Percentiles rank a stretch among this genome's conserved stretches.
phyloP scores from a whole-genome alignment of 2,888 invertebrate species.

The Drosophila koepferae region DNA sequence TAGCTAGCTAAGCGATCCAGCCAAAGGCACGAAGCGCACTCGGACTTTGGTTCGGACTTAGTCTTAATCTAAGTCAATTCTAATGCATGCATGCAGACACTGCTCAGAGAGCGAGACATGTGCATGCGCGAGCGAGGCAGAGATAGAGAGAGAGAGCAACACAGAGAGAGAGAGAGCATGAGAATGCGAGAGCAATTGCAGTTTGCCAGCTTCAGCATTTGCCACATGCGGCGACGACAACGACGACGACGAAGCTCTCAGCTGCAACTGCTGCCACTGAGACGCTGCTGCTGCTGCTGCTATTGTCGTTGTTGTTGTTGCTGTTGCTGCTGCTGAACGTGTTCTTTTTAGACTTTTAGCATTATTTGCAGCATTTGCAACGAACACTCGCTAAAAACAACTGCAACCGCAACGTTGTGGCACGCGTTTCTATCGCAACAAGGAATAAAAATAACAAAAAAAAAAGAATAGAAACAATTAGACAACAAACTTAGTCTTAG shows the following conservation, averaged over 20 bases:
- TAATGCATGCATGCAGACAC: slow-evolving; percentile 61
- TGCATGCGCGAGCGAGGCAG: slow-evolving; percentile 5
- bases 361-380: slow-evolving; percentile 84
- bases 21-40: slow-evolving; percentile 61
- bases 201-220: slow-evolving; percentile 66
- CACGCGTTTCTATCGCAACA: slow-evolving; percentile 83
- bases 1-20: slow-evolving; percentile 32
- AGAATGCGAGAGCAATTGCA: slow-evolving; percentile 37
- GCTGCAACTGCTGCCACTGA: slow-evolving; percentile 44
- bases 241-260: slow-evolving; percentile 46
- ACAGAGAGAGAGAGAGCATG: slow-evolving; percentile 13
- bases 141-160: slow-evolving; percentile 10
- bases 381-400: slow-evolving; percentile 85
- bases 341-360: slow-evolving; percentile 84
- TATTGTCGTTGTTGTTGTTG: slow-evolving; percentile 56
- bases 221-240: slow-evolving; percentile 68
- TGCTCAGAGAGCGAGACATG: slow-evolving; percentile 20
- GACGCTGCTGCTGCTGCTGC: slow-evolving; percentile 44
- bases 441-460: slow-evolving; percentile 31
- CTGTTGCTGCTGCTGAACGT: slow-evolving; percentile 72
- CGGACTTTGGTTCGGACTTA: slow-evolving; percentile 64
- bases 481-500: slow-evolving; percentile 31
- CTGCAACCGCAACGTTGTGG: slow-evolving; percentile 85
- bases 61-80: slow-evolving; percentile 80
- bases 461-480: slow-evolving; percentile 23